Evolutionary conservation across 2,113 vertebrate species (phyloP).

Genomic region (Paradoxurus hermaphroditus): DNA sequence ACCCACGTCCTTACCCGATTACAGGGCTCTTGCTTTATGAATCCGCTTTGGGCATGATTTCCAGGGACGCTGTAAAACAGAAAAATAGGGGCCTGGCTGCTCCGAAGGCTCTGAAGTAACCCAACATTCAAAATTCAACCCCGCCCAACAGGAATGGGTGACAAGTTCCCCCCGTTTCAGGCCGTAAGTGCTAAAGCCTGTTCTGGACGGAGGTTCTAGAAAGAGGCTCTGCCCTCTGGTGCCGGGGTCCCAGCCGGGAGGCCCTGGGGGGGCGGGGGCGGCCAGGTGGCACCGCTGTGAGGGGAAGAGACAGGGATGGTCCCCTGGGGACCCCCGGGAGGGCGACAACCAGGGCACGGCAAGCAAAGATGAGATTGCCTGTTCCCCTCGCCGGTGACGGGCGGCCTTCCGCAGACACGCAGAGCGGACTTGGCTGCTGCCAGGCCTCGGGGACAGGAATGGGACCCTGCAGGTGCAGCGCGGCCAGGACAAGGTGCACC

Average conservation of each 20-base stretch:
- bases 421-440: not conserved
- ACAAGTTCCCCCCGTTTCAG: not conserved
- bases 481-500: not conserved
- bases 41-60: not conserved
- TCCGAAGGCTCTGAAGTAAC: not conserved
- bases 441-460: not conserved
- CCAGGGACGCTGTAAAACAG: not conserved
- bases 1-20: not conserved
- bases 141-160: not conserved
- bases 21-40: too few relatives aligned
- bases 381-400: not conserved
- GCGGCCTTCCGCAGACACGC: not conserved
- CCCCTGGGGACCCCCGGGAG: not conserved
- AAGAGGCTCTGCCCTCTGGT: not conserved
- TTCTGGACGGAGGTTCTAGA: not conserved
- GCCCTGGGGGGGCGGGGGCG: not conserved
- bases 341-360: not conserved
- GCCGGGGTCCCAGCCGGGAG: not conserved
- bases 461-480: not conserved
- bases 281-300: not conserved
- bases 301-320: not conserved
- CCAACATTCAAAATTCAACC: not conserved
- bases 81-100: not conserved
- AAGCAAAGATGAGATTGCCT: too few relatives aligned
- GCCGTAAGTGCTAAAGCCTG: not conserved